Percentiles rank a stretch among this genome's conserved stretches.
These are phyloP conservation scores for rabbit (Oryctolagus cuniculus) DNA, from an alignment of 2,113 vertebrate genomes.

Conservation along the genomic window mOryCun1.1 NC_091435.1:11461001-11461500, in stretches of 20 bases:
- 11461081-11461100: slow-evolving; percentile 90
- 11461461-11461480: neutral
- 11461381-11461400: neutral
- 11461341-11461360: neutral
- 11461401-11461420: neutral
- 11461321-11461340: neutral
- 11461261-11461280: slow-evolving; percentile 72
- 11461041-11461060: neutral
- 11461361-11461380: neutral
- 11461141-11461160: slow-evolving; percentile 89
- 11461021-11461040: neutral
- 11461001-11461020: neutral
- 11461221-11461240: slow-evolving; percentile 91
- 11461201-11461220: slow-evolving; percentile 86
- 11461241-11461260: slow-evolving; percentile 88
- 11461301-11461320: neutral
- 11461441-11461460: neutral
- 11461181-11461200: slow-evolving; percentile 87
- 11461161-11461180: slow-evolving; percentile 86
- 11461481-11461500: neutral
- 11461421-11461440: slow-evolving; percentile 39
- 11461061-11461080: slow-evolving; percentile 52
- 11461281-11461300: neutral
- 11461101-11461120: slow-evolving; percentile 88
- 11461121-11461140: slow-evolving; percentile 90